phyloP scores from a whole-genome alignment of 92 coral and sea anemone species.

The Bergia sp. region DNA sequence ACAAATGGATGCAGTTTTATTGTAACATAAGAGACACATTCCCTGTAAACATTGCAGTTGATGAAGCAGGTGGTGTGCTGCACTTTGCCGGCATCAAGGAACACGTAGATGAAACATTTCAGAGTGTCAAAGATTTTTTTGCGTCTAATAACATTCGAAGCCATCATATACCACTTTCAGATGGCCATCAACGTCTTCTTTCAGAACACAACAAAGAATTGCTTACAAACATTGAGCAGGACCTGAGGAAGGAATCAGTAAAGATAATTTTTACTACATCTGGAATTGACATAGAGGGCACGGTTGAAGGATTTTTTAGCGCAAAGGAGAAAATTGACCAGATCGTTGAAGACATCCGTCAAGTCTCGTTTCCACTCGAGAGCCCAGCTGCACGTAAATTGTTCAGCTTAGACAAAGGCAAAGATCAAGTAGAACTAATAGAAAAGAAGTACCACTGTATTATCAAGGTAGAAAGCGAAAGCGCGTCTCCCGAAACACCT shows the following conservation, averaged over 20 bases:
- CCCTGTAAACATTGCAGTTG: constrained; percentile 30
- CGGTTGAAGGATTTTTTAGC: constrained; percentile 41
- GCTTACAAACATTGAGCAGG: constrained; percentile 46
- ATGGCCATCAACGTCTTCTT: constrained; percentile 55
- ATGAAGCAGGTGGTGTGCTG: constrained; percentile 33
- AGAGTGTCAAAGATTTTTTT: constrained; percentile 51
- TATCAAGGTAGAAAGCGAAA: constrained; percentile 33
- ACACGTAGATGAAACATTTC: constrained; percentile 45
- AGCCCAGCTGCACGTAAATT: constrained; percentile 71
- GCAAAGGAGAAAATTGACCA: constrained; percentile 59
- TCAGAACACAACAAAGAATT: constrained; percentile 37
- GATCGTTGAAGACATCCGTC: constrained; percentile 11
- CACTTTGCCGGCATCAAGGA: constrained; percentile 62
- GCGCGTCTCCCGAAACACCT: neutral
- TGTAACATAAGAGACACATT: constrained; percentile 11
- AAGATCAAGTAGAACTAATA: constrained; percentile 33
- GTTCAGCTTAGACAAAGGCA: constrained; percentile 45
- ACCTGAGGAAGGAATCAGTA: constrained; percentile 45
- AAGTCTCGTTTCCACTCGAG: constrained; percentile 43
- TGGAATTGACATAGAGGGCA: constrained; percentile 39
- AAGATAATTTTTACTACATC: neutral
- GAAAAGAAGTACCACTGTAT: constrained; percentile 54
- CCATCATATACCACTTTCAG: constrained; percentile 31
- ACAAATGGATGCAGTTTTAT: constrained; percentile 57
- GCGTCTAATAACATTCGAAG: constrained; percentile 63